Conservation (phyloP, 2,797 vertebrate species). For the Cyclopterus lumpus region DNA sequence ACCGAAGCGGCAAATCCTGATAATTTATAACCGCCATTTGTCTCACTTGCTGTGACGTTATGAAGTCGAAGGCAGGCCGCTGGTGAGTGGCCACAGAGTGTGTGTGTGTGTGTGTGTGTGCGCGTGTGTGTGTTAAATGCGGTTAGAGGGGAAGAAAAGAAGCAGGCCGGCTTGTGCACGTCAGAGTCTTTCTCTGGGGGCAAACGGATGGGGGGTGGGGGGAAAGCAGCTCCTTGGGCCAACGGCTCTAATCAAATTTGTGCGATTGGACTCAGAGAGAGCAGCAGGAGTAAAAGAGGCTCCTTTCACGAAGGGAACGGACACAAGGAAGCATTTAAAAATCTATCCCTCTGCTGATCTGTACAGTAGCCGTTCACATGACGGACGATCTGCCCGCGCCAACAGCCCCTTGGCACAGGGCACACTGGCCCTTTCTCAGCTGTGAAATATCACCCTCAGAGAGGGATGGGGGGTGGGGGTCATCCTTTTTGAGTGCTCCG, state of each 20-base stretch:
- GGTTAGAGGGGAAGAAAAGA: slow-evolving; percentile 69
- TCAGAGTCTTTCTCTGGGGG: slow-evolving; percentile 71
- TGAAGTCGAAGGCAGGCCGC: slow-evolving; percentile 48
- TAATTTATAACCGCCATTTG: slow-evolving; percentile 64
- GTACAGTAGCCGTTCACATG: slow-evolving; percentile 76
- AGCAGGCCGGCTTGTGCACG: slow-evolving; percentile 53
- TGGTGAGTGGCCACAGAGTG: slow-evolving; percentile 34
- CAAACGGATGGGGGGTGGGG: slow-evolving; percentile 31
- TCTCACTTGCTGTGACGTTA: slow-evolving; percentile 61
- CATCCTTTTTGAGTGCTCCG: slow-evolving; percentile 42
- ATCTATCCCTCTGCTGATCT: slow-evolving; percentile 61
- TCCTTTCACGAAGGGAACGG: slow-evolving; percentile 66
- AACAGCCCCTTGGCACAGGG: slow-evolving; percentile 59
- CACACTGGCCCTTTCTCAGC: slow-evolving; percentile 60
- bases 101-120: neutral
- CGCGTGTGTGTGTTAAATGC: slow-evolving; percentile 60
- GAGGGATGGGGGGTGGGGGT: neutral
- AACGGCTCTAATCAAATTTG: slow-evolving; percentile 82
- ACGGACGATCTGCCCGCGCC: slow-evolving; percentile 58
- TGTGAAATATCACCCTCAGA: slow-evolving; percentile 60
- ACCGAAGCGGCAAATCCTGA: slow-evolving; percentile 44
- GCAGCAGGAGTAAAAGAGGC: slow-evolving; percentile 61
- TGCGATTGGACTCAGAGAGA: slow-evolving; percentile 75
- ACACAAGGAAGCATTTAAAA: slow-evolving; percentile 76
- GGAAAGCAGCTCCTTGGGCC: slow-evolving; percentile 67